These are phyloP conservation scores for Nezara viridula DNA, from an alignment of 2,888 invertebrate species.

Conservation along the genomic window DNA sequence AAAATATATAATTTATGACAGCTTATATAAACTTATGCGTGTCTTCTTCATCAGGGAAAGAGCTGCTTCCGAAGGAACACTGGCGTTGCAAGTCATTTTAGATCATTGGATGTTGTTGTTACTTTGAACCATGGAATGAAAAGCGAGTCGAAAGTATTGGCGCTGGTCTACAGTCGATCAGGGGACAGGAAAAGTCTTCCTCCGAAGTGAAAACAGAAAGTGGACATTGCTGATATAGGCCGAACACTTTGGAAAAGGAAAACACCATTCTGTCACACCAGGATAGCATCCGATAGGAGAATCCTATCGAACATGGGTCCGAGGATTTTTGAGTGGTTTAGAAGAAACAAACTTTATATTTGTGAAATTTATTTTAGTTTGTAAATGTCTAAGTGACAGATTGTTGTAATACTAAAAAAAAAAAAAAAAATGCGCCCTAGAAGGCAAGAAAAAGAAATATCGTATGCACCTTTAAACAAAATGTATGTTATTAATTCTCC, in stretches of 20 bases:
- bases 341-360: background rate
- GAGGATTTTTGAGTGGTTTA: background rate
- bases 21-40: background rate
- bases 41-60: background rate
- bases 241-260: background rate
- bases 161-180: background rate
- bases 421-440: no score
- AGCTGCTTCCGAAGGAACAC: background rate
- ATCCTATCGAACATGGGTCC: background rate
- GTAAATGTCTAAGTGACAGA: no score
- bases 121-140: background rate
- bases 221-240: slow-evolving; percentile 18
- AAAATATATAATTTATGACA: background rate
- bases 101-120: background rate
- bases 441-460: no score
- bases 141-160: slow-evolving; percentile 28
- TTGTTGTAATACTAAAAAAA: no score
- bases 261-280: background rate
- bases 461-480: no score
- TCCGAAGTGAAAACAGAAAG: slow-evolving; percentile 28
- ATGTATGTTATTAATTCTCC: no score
- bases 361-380: background rate
- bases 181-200: slow-evolving; percentile 22
- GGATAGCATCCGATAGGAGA: background rate
- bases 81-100: slow-evolving; percentile 23